Evolutionary conservation across 2,888 invertebrate species (phyloP), one percentile per base, ranked within the genome.

Genomic region (Cyrtodaria siliqua): DNA sequence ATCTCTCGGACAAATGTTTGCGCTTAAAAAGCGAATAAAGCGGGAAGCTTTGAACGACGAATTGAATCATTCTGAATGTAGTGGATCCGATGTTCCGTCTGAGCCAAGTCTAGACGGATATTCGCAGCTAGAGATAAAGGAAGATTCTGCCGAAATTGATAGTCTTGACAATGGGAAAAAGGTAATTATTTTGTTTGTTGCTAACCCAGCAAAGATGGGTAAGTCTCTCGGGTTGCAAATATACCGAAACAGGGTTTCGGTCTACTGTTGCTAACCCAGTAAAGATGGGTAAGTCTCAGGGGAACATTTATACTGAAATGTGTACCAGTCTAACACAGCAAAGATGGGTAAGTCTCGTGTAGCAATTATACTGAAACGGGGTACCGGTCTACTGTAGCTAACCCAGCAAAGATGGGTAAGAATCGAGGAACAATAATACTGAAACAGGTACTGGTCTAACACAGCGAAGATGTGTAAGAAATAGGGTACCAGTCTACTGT

Each of bases 21-120:
- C 89, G 1, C 62, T 86, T 27, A 87, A 87, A 70, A 87, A 87
- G 61, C 71, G 87, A 12, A 75, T 86, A 29, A 86, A 87, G 71
- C 75, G 82, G 26, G 87, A 84, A 55, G 72, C 83, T 40, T 68
- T 72, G 42, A 63, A 68, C 18, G 72, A 69, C 12, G 69, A 76
- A 9, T 33, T 73, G 57, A 75, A 79, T 44, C 62, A 66, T 14
- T 71, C 69, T 14, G 62, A 76, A 47, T 4, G 33, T 33, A 66
- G 66, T 42, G 61, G 55, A n/a, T 68, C 71, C 1, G 68, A 61
- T 26, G 67, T 63, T 20, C 57, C 67, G 33, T 75, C 75, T 3
- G 68, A 71, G 52, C 74, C 67, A 24, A 75, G 69, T 61, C 56
- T 57, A n/a, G 69, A 70, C 52, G 62, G 57, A 47, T 56, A 53